A percentile compares a stretch with the other conserved stretches of the same genome.
phyloP scores from a whole-genome alignment of 2,888 invertebrate genomes.

The Thymelicus acteon region DNA sequence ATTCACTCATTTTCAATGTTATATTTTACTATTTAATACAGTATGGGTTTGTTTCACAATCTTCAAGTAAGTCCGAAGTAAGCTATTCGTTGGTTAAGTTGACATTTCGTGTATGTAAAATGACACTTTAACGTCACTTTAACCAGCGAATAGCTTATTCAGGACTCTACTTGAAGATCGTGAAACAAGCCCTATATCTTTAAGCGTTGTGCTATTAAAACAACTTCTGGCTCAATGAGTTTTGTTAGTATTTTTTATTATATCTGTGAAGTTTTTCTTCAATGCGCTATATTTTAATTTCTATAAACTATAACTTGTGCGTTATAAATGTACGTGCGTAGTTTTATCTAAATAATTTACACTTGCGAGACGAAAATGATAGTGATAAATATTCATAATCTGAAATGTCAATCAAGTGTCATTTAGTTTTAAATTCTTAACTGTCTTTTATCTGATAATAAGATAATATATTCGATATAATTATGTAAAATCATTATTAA shows the following conservation, averaged over 20 bases:
- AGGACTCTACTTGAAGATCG: too few relatives aligned
- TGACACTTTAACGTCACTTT: too few relatives aligned
- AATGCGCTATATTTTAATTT: not conserved
- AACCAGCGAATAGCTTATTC: too few relatives aligned
- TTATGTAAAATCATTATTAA: not conserved
- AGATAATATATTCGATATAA: too few relatives aligned
- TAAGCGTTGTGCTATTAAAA: slow-evolving; percentile 63
- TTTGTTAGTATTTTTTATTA: slow-evolving; percentile 47
- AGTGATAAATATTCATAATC: slow-evolving; percentile 30
- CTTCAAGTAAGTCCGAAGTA: too few relatives aligned
- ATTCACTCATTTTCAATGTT: slow-evolving; percentile 6
- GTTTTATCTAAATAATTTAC: not conserved
- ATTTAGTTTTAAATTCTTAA: slow-evolving; percentile 3
- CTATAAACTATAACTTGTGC: not conserved
- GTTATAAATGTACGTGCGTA: not conserved
- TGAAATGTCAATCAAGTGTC: slow-evolving; percentile 24
- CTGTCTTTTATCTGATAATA: not conserved
- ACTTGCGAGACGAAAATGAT: not conserved
- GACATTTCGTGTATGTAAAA: too few relatives aligned
- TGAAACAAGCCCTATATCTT: too few relatives aligned
- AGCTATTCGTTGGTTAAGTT: too few relatives aligned
- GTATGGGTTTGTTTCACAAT: too few relatives aligned
- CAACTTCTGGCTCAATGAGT: slow-evolving; percentile 71
- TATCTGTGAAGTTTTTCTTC: not conserved
- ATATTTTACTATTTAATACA: slow-evolving; percentile 23